Evolutionary conservation across 2,113 vertebrate genomes (phyloP).

Genomic region (Chaenocephalus aceratus): DNA sequence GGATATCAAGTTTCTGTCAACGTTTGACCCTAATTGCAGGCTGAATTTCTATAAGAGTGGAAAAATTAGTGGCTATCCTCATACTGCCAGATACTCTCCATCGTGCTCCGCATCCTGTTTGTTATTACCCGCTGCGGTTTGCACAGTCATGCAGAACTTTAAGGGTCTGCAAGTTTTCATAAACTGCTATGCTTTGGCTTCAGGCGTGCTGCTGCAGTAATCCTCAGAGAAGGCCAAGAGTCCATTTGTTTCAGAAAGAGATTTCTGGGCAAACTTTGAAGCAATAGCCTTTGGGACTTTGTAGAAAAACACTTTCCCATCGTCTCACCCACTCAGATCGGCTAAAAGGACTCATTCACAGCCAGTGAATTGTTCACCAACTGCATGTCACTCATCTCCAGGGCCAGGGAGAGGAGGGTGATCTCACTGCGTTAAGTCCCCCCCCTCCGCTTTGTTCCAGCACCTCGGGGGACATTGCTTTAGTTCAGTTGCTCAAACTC

Average conservation of each 20-base stretch:
- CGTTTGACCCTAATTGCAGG: conserved; percentile 60
- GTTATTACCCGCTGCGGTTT: conserved; percentile 67
- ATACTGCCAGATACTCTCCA: conserved; percentile 51
- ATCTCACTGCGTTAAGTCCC: conserved; percentile 48
- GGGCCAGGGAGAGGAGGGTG: conserved; percentile 34
- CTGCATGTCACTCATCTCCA: conserved; percentile 48
- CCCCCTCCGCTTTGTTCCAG: conserved; percentile 19
- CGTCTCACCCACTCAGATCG: conserved; percentile 7
- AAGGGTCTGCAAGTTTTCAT: conserved; percentile 50
- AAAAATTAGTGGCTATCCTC: conserved; percentile 63
- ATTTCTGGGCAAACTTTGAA: conserved; percentile 10
- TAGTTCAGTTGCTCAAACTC: conserved; percentile 41
- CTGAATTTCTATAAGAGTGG: conserved; percentile 62
- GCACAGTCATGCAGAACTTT: conserved; percentile 47
- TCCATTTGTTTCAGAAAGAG: not conserved
- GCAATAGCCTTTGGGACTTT: not conserved
- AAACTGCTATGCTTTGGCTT: conserved; percentile 24
- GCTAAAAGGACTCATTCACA: conserved; percentile 38
- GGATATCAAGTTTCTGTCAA: conserved; percentile 52
- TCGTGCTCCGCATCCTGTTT: conserved; percentile 54
- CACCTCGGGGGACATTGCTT: conserved; percentile 39
- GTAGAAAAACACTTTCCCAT: conserved; percentile 2
- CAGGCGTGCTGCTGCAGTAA: not conserved
- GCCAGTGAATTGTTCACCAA: conserved; percentile 36
- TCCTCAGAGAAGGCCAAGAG: not conserved